These are phyloP conservation scores for Pseudeuparius sepicola DNA, from an alignment of 2,888 invertebrate genomes.

Conservation along the genomic window DNA sequence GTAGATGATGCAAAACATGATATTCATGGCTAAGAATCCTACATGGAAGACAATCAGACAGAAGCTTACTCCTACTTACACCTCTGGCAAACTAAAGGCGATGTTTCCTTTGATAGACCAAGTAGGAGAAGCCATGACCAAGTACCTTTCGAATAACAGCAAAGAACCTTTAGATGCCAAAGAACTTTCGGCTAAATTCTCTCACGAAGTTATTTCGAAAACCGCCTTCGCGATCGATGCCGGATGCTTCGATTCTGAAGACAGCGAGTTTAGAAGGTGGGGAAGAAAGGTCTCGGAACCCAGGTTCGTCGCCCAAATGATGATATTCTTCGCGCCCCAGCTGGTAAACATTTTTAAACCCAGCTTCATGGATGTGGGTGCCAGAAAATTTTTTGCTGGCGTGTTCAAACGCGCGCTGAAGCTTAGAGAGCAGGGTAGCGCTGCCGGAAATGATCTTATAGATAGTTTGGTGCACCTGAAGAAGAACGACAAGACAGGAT, in stretches of 20 bases:
- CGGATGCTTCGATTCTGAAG: constrained; percentile 32
- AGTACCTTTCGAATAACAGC: constrained; percentile 17
- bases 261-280: constrained; percentile 34
- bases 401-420: constrained; percentile 27
- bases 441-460: constrained; percentile 44
- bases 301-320: constrained; percentile 22
- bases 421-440: constrained; percentile 21
- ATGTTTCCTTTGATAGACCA: constrained; percentile 43
- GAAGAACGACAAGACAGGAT: constrained; percentile 10
- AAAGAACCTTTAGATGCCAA: constrained; percentile 25
- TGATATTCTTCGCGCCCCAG: constrained; percentile 22
- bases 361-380: constrained; percentile 23
- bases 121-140: constrained; percentile 30
- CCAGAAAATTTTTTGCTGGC: constrained; percentile 25
- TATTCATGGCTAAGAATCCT: constrained; percentile 40
- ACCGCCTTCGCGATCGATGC: constrained; percentile 39
- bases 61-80: constrained; percentile 45
- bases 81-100: constrained; percentile 44
- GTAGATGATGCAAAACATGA: too few species aligned
- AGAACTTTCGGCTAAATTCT: constrained; percentile 33
- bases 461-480: constrained; percentile 34
- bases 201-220: constrained; percentile 39
- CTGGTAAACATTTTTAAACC: constrained; percentile 22
- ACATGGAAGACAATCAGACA: constrained; percentile 44
- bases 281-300: constrained; percentile 30